Evolutionary conservation across 2,888 invertebrate species (phyloP), one percentile per base, ranked within the genome.

Genomic region (Leptinotarsa haldemani): DNA sequence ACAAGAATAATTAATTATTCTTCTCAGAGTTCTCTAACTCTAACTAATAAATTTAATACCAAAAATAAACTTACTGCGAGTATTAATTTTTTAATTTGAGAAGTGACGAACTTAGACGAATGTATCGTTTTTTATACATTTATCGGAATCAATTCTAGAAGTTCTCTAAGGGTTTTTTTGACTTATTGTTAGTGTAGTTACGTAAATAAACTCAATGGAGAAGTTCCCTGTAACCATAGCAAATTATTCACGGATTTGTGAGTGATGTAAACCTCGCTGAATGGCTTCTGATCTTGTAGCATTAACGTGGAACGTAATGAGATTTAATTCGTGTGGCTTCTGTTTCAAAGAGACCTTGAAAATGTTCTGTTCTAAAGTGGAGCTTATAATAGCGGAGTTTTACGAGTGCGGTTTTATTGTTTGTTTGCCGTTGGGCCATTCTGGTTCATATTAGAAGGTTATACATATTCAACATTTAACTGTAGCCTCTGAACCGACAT

Each of bases 251-350:
- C 40, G 61, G 61, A 61, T 61, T 61, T 16, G 40, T 61, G 9
- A 61, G 52, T 50, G 68, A 61, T 64, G 70, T 70, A 64, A 65
- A 68, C 61, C 30, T 2, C 61, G 50, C 50, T 77, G 67, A 76
- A 78, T 70, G 76, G 75, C 65, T 73, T 73, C 71, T 61, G 61
- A 61, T 61, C 61, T 40, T n/a, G 30, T 40, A 30, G 40, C 68
- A 74, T 75, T 76, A 76, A 68, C 70, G 71, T 71, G 25, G 70
- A 53, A 70, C 63, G 64, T 77, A 78, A 78, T 73, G 64, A 74
- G 77, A 77, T 79, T 75, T 70, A 53, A 65, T 74, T 77, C 70
- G 65, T 79, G 74, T 53, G 79, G 79, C 76, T 79, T 79, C 79
- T 71, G 71, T 69, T 61, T 66, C 64, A 64, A 61, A 25, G 65